Conservation (phyloP, 2,113 vertebrate species). For the Hydrochoerus hydrochaeris region DNA sequence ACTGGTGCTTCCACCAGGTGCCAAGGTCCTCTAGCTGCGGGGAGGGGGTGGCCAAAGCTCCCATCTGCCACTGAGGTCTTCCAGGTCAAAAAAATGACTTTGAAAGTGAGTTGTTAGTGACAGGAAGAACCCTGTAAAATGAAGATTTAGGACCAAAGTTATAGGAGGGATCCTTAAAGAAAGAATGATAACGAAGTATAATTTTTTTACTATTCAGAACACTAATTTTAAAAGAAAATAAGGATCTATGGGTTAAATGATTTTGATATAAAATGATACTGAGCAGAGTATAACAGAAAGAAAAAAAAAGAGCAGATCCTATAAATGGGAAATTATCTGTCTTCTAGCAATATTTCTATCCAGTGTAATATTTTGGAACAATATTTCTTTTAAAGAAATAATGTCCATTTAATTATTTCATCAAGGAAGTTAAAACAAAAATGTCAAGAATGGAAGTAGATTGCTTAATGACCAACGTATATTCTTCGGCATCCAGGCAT, state of each 20-base stretch:
- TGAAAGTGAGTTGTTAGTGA: not conserved
- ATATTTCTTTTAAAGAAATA: constrained; percentile 33
- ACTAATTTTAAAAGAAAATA: constrained; percentile 10
- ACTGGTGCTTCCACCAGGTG: no score
- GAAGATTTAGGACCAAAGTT: not conserved
- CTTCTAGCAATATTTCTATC: not conserved
- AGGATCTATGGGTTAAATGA: not conserved
- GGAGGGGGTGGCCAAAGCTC: no score
- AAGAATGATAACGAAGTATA: not conserved
- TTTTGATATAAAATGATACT: constrained; percentile 4
- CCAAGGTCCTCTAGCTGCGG: no score
- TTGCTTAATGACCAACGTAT: constrained; percentile 22
- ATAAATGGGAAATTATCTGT: not conserved
- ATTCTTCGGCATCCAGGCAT: constrained; percentile 50
- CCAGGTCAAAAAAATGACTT: no score
- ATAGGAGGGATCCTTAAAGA: not conserved
- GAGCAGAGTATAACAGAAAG: not conserved
- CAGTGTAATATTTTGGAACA: not conserved
- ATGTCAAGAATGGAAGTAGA: not conserved
- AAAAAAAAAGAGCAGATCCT: not conserved
- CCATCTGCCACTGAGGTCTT: no score
- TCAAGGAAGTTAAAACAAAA: constrained; percentile 54
- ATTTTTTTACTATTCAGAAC: not conserved
- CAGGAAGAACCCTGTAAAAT: not conserved
- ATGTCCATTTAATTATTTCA: not conserved